Evolutionary conservation across 1,140 invertebrate genomes (phyloP), one percentile per base, ranked within the genome.

Genomic region (Megalonaias nervosa): DNA sequence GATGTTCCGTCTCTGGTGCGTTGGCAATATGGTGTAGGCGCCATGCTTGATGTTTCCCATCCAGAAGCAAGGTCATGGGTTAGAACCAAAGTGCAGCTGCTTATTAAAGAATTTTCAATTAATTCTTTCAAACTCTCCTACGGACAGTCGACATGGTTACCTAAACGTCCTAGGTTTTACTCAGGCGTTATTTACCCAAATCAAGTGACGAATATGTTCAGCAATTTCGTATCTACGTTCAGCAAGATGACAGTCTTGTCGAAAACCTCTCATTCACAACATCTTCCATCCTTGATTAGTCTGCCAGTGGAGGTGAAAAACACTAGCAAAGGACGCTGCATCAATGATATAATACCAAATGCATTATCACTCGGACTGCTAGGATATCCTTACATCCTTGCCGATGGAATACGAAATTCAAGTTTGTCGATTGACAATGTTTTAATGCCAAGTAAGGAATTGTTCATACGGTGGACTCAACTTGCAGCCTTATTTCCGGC

Each of bases 401-500:
- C 96, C 0, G 97, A 87, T 70, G 84, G 85, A 1, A 55, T 58
- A 26, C 48, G 59, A 60, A 60, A 60, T 1, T 71, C 19, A 70
- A 60, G 26, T 60, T 21, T 60, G 15, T 60, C 12, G 19, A 64
- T 16, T 58, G 71, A 48, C 17, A 64, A 77, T 58, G 59, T 85
- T 4, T 88, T 72, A 15, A 71, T 80, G 23, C 95, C 96, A 0
- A 92, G 92, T 9, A 94, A 94, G 79, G 95, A 98, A 88, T 91
- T 98, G n/a, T 97, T 95, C 83, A 93, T 98, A 66, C 92, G 97
- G 81, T 99, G 97, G 97, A 91, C 97, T 31, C 95, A 98, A 90
- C 94, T 91, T 11, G 97, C 95, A 79, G 93, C 94, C 0, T 97
- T 98, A 84, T 94, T 99, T 93, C 96, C 97, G 0, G 92, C 93